A percentile compares a stretch with the other conserved stretches of the same genome.
Evolutionary conservation across 2,888 invertebrate genomes (phyloP).

Genomic region (Xestoiulus laeticollis): DNA sequence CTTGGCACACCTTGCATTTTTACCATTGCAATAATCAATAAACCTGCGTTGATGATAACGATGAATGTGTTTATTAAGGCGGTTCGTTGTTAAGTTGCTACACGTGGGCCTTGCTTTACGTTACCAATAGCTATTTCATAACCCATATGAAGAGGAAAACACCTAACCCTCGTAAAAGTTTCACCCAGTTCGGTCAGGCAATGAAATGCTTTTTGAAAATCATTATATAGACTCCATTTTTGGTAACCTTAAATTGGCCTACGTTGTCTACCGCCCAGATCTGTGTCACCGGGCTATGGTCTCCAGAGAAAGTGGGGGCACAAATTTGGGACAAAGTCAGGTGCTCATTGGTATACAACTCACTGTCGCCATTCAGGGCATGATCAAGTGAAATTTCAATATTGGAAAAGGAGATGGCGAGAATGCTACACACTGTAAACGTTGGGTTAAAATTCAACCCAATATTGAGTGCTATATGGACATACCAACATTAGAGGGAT

Average conservation of each 20-base stretch:
- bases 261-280: not conserved
- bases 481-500: no score
- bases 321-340: slow-evolving; percentile 12
- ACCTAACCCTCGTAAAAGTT: not conserved
- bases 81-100: not conserved
- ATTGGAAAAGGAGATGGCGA: no score
- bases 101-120: not conserved
- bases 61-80: not conserved
- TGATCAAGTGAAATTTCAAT: not conserved
- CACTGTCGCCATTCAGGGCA: not conserved
- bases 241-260: not conserved
- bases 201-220: not conserved
- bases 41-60: not conserved
- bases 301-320: not conserved
- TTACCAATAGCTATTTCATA: not conserved
- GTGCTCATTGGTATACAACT: not conserved
- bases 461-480: no score
- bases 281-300: slow-evolving; percentile 12
- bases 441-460: no score
- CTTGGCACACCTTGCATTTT: not conserved
- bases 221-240: not conserved
- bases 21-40: not conserved
- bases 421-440: no score
- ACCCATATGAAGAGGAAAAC: not conserved
- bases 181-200: slow-evolving; percentile 12